Evolutionary conservation across 2,888 invertebrate species (phyloP).

Genomic region (Calliscelio sp.): DNA sequence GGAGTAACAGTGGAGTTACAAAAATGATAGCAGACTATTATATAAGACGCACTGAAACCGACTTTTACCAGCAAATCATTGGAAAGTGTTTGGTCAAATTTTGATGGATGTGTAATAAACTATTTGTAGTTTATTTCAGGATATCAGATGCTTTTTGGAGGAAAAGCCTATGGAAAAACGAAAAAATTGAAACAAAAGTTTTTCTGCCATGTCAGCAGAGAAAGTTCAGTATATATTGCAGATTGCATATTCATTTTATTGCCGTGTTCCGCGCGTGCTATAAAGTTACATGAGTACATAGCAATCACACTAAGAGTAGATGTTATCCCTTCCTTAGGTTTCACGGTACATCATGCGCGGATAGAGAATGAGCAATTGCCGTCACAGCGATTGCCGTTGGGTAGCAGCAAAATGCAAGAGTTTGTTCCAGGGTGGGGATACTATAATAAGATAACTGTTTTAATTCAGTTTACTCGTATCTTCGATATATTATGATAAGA

Average conservation of each 20-base stretch:
- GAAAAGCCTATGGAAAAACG: too few species aligned
- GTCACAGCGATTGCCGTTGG: conserved; percentile 42
- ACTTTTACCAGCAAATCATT: too few species aligned
- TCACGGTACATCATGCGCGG: conserved; percentile 59
- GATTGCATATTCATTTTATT: conserved; percentile 80
- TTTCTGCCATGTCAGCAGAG: conserved; percentile 42
- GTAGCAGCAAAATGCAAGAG: conserved; percentile 50
- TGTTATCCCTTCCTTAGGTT: conserved; percentile 82
- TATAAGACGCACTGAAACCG: too few species aligned
- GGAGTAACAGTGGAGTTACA: too few species aligned
- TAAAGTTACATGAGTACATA: conserved; percentile 84
- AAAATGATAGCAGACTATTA: too few species aligned
- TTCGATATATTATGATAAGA: conserved; percentile 25
- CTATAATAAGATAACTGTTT: conserved; percentile 33
- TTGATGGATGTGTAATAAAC: too few species aligned
- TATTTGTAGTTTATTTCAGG: too few species aligned
- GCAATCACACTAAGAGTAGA: conserved; percentile 85
- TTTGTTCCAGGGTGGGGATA: conserved; percentile 1
- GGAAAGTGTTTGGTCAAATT: too few species aligned
- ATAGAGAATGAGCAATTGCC: conserved; percentile 58
- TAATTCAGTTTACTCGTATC: conserved; percentile 31
- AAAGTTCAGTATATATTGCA: conserved; percentile 75
- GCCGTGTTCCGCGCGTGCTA: conserved; percentile 79
- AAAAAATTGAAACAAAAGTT: conserved; percentile 49
- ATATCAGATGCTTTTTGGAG: too few species aligned